Conservation (phyloP, 1,140 invertebrate genomes). For the Drosophila navojoa region DNA sequence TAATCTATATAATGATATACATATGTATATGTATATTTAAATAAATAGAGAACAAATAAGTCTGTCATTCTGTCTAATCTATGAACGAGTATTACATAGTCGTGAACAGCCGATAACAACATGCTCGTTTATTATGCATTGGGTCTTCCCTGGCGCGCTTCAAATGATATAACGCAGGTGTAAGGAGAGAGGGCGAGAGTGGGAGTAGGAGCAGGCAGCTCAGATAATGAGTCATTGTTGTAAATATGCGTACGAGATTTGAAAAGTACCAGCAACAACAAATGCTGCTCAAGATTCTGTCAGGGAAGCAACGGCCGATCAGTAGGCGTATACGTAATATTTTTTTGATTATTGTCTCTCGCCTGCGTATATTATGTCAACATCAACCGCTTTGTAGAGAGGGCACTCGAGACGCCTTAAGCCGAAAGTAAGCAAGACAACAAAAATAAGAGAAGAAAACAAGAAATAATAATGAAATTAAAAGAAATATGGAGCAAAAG, state of each 20-base stretch:
- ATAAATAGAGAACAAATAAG: too few species aligned
- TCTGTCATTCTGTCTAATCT: too few species aligned
- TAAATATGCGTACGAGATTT: not conserved
- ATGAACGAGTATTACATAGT: not conserved
- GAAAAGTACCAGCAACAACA: not conserved
- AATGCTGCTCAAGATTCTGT: slow-evolving; percentile 8
- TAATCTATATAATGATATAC: too few species aligned
- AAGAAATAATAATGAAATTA: not conserved
- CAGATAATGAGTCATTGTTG: not conserved
- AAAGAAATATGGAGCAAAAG: slow-evolving; percentile 24
- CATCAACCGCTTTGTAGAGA: slow-evolving; percentile 19
- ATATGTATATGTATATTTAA: too few species aligned
- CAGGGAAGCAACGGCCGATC: not conserved
- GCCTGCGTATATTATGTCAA: slow-evolving; percentile 40
- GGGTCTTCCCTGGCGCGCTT: slow-evolving; percentile 16
- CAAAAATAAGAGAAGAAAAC: slow-evolving; percentile 1
- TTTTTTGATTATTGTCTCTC: slow-evolving; percentile 2
- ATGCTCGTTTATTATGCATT: slow-evolving; percentile 6
- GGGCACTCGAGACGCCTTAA: slow-evolving; percentile 18
- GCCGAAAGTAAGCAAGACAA: slow-evolving; percentile 16
- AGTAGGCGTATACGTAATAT: slow-evolving; percentile 45
- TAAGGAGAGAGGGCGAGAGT: not conserved
- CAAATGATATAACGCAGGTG: slow-evolving; percentile 26
- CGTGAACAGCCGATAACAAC: not conserved
- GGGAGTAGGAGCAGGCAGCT: not conserved